Evolutionary conservation across 1,140 invertebrate genomes (phyloP).

Genomic region (Bilobella aurantiaca): DNA sequence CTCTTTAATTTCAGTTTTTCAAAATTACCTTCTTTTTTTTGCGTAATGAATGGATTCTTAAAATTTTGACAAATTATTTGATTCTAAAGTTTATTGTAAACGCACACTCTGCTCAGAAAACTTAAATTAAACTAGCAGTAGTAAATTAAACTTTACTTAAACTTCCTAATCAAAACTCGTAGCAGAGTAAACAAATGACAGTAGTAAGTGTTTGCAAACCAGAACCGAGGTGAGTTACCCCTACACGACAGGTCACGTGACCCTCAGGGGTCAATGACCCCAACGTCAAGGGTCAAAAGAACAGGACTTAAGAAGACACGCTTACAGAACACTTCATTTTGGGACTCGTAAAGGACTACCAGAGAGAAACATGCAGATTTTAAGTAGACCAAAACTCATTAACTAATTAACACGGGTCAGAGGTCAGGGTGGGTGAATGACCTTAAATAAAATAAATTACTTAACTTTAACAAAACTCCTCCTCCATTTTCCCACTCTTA

Average conservation of each 20-base stretch:
- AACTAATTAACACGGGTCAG: not conserved
- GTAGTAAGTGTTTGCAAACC: no score
- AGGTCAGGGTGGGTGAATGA: not conserved
- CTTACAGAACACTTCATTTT: not conserved
- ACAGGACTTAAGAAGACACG: not conserved
- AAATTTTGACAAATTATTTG: no score
- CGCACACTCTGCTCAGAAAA: no score
- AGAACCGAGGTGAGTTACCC: no score
- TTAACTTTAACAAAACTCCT: not conserved
- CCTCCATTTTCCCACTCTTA: not conserved
- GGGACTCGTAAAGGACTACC: not conserved
- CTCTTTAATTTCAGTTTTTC: not conserved
- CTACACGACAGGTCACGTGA: no score
- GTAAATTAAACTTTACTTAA: no score
- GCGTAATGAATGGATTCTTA: no score
- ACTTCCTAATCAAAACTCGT: no score
- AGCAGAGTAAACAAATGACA: no score
- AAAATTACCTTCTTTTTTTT: no score
- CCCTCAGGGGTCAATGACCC: not conserved
- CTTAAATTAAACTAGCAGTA: no score
- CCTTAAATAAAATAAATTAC: slow-evolving; percentile 6
- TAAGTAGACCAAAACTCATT: not conserved
- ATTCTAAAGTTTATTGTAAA: no score
- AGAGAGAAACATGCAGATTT: not conserved
- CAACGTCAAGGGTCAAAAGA: not conserved